Evolutionary conservation across 1,140 invertebrate genomes (phyloP), one percentile per base, ranked within the genome.

Genomic region (Helicoverpa armigera): DNA sequence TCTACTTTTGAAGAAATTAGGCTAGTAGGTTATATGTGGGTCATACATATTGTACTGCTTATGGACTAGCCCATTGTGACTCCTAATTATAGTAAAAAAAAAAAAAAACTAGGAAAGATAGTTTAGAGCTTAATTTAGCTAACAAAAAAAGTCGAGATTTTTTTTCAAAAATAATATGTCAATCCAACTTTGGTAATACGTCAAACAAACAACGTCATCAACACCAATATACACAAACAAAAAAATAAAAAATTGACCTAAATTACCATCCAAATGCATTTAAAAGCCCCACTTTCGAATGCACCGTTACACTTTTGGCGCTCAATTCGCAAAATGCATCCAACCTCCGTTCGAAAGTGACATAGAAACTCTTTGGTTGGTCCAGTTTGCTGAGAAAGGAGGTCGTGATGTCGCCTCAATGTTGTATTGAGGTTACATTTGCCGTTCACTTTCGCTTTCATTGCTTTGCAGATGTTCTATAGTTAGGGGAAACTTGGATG

Each of bases 381-480:
- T 60, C 29, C n/a, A 61, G 35, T 60, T 61, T 7, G 5, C 12
- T 5, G 7, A 13, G 16, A 43, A 75, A 60, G 31, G 73, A 75
- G 73, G 73, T 75, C 35, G 18, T 31, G 56, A 60, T 75, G 56
- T 75, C 56, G 16, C 4, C 73, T 12, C 13, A 48, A 53, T 50
- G 7, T 48, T 12, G 16, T 23, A 60, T 60, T 60, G 73, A 61
- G 73, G 73, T 75, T 61, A 50, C 43, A 61, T 2, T 23, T n/a
- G 16, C 73, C 65, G 14, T 53, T 67, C 54, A 76, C 83, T 81
- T 61, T 72, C 60, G 50, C 58, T 82, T 82, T 67, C 35, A 50
- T 50, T 18, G 43, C 63, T 35, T 67, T 50, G n/a, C 10, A 67
- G 14, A 35, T 35, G 61, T 3, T 43, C 14, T 58, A 58, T 23